Percentiles rank a stretch among this genome's conserved stretches.
Evolutionary conservation across 1,140 invertebrate genomes (phyloP).

Genomic region (Cryptotermes secundus): DNA sequence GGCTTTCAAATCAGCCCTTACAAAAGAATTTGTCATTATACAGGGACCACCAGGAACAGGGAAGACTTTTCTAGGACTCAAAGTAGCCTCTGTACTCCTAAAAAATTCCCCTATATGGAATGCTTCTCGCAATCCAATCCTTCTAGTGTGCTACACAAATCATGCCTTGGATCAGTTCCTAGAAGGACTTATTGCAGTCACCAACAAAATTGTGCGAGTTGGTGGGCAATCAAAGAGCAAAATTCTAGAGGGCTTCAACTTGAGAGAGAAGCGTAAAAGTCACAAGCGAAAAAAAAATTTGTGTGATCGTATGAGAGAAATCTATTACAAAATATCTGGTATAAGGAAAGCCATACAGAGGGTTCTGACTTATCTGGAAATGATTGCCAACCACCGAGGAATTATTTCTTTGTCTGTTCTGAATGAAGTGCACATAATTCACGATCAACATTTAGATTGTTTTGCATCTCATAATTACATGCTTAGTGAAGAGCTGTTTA

Average conservation of each 20-base stretch:
- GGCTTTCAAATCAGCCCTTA: constrained; percentile 42
- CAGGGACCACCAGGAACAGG: constrained; percentile 61
- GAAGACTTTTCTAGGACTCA: constrained; percentile 53
- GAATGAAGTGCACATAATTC: background rate
- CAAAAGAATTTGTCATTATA: constrained; percentile 51
- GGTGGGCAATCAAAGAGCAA: constrained; percentile 51
- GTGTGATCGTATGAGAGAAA: background rate
- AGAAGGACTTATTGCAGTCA: constrained; percentile 50
- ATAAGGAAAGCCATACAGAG: background rate
- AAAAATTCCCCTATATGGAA: constrained; percentile 40
- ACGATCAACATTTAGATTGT: background rate
- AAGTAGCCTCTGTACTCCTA: constrained; percentile 43
- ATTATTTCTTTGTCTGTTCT: background rate
- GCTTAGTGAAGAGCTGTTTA: background rate
- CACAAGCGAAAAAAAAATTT: background rate
- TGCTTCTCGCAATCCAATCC: constrained; percentile 47
- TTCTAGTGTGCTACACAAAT: constrained; percentile 61
- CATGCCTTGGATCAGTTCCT: constrained; percentile 65
- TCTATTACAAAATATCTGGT: background rate
- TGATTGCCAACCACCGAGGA: background rate
- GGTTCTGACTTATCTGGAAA: constrained; percentile 13
- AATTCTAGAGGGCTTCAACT: constrained; percentile 36
- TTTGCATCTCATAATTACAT: background rate
- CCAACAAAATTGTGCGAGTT: constrained; percentile 49
- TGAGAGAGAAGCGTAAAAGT: constrained; percentile 24